Base-by-base conservation (phyloP, 2,113 vertebrate species). In the Ciconia boyciana region DNA sequence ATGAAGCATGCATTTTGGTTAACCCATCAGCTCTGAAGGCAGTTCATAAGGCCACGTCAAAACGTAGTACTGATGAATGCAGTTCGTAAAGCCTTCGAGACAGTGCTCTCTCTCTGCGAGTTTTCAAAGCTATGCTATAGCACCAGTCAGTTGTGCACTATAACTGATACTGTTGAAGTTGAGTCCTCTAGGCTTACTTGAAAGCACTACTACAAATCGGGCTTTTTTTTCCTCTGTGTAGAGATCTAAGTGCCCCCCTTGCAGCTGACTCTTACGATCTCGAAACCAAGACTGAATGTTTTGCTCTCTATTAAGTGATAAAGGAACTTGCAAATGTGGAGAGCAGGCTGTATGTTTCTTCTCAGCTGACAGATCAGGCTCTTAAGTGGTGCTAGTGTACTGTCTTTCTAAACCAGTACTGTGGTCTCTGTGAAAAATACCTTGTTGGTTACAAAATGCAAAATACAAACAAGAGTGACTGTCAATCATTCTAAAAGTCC, bases 81-180 rank as follows among this genome's bases (percentile, higher is more conserved):
- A 26, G 18, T 16, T 46, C 0, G 1, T 28, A 31, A 52, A 48
- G 22, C 5, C 13, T 41, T 32, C 2, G 2, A 62, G 32, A 2
- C 12, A 2, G 25, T 11, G 15, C 13, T 44, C 3, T 64, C 4
- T 10, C 4, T 10, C 29, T 17, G 15, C 36, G 29, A 13, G 25
- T 11, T 65, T 66, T 29, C 17, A 36, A 66, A 60, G 25, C 36
- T 29, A 2, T 11, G 41, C 22, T 26, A 11, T 5, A 46, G 43
- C 28, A 31, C 21, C 13, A 22, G 15, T 43, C 18, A 7, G 19
- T 43, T 55, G 16, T 11, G 16, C 5, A 8, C n/a, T 34, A 7
- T 36, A 76, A 20, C 17, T 18, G 32, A 34, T 57, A 21, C 32
- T 32, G 19, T 49, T n/a, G 26, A 57, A 52, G 6, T 48, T 29